Evolutionary conservation across 2,888 invertebrate genomes (phyloP), one percentile per base, ranked within the genome.

Genomic region (Tenthredo livida): DNA sequence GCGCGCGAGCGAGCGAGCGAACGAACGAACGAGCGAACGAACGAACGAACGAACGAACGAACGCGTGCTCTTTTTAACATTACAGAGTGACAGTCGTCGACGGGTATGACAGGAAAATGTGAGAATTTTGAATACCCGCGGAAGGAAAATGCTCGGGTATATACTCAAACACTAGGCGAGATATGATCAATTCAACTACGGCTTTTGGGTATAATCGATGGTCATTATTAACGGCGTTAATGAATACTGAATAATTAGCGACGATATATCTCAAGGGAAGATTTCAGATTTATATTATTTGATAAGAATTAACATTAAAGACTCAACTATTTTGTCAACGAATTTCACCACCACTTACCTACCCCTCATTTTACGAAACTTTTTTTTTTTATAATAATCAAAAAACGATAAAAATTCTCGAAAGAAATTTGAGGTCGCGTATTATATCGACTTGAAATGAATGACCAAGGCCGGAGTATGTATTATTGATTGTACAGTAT

Each of bases 51-150:
- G n/a, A n/a, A n/a, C n/a, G n/a, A n/a, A n/a, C n/a, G n/a, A n/a
- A n/a, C n/a, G n/a, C n/a, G n/a, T n/a, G 67, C 29, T 21, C 67
- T 29, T 25, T 73, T 73, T 73, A 43, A 73, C 40, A 21, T 73
- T 12, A 21, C 0, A 40, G 40, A 73, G 72, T 73, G 72, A 73
- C 72, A 73, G 72, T 73, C 40, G 72, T 73, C 37, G 37, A 25
- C n/a, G 72, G 72, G 72, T 43, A 73, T 73, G 72, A 73, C 43
- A 43, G 72, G 43, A 37, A 73, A 73, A 73, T 43, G 72, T 73
- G 40, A 21, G n/a, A 21, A 73, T 73, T 73, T 73, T 4, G 10
- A 43, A 73, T 21, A 21, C 4, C n/a, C 40, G 43, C 7, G 43
- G 6, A 21, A 17, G 67, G 67, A 33, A 67, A 33, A 33, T 67